Conservation (phyloP, 2,113 vertebrate species). For the Lophura nycthemera region DNA sequence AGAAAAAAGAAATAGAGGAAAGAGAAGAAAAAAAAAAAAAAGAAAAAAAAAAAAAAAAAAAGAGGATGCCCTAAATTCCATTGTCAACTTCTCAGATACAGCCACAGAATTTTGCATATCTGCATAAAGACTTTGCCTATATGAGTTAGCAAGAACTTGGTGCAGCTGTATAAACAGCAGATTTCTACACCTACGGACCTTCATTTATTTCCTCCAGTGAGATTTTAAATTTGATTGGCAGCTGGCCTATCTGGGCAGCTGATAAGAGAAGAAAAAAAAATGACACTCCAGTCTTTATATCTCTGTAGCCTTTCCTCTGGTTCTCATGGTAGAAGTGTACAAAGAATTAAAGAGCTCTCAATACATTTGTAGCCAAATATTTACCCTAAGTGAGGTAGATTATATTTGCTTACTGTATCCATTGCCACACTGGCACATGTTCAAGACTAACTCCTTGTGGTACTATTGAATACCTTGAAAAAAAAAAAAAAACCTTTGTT, state of each 20-base stretch:
- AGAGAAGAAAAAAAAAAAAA: too few relatives aligned
- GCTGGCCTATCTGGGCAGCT: conserved; percentile 52
- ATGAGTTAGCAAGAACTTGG: conserved; percentile 36
- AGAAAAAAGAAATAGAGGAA: background rate
- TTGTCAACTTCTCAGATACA: background rate
- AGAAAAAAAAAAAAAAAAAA: background rate
- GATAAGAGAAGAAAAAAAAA: conserved; percentile 45
- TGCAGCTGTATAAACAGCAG: conserved; percentile 62
- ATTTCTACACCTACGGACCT: conserved; percentile 47
- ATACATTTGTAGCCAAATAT: conserved; percentile 52
- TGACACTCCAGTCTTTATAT: conserved; percentile 13
- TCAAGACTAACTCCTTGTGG: conserved; percentile 48
- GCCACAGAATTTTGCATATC: conserved; percentile 12
- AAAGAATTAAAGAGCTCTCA: conserved; percentile 43
- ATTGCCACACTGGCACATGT: conserved; percentile 35
- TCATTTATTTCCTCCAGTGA: conserved; percentile 47
- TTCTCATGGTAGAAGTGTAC: conserved; percentile 4
- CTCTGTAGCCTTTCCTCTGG: conserved; percentile 4
- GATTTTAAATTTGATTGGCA: conserved; percentile 62
- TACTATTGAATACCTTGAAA: conserved; percentile 23
- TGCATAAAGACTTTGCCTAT: background rate
- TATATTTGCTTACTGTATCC: conserved; percentile 48
- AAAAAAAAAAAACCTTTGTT: conserved; percentile 17
- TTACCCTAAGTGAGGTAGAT: conserved; percentile 50
- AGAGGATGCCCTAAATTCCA: background rate